Evolutionary conservation across 2,888 invertebrate species (phyloP).

Genomic region (Synanthedon myopaeformis): DNA sequence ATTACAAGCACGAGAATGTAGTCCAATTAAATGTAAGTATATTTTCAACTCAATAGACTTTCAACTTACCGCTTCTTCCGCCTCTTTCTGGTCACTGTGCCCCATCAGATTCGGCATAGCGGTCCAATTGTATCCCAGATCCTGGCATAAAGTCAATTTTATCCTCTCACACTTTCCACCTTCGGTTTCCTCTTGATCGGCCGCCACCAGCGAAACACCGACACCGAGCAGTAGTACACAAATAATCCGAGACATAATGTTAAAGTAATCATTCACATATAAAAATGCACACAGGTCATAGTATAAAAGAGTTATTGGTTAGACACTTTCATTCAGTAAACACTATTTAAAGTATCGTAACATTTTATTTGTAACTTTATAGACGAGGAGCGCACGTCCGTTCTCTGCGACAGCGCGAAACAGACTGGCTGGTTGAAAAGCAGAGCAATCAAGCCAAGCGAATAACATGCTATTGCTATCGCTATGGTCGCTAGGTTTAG

Average conservation of each 20-base stretch:
- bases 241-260: slow-evolving; percentile 53
- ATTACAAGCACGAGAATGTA: neutral
- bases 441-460: slow-evolving; percentile 11
- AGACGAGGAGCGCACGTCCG: slow-evolving; percentile 22
- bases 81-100: slow-evolving; percentile 83
- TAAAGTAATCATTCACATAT: slow-evolving; percentile 16
- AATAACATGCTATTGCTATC: slow-evolving; percentile 12
- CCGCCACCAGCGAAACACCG: slow-evolving; percentile 41
- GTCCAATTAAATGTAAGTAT: too few species aligned
- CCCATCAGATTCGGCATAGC: slow-evolving; percentile 89
- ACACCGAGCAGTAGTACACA: slow-evolving; percentile 36
- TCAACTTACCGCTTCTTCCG: slow-evolving; percentile 79
- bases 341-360: slow-evolving; percentile 40
- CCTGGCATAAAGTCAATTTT: slow-evolving; percentile 81
- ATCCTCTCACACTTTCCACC: slow-evolving; percentile 82
- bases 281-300: slow-evolving; percentile 35
- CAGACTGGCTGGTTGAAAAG: slow-evolving; percentile 45
- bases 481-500: slow-evolving; percentile 2
- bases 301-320: slow-evolving; percentile 32
- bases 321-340: slow-evolving; percentile 34
- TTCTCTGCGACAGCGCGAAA: slow-evolving; percentile 20
- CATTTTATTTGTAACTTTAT: slow-evolving; percentile 20
- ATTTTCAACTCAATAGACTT: neutral
- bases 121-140: slow-evolving; percentile 88
- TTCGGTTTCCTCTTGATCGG: slow-evolving; percentile 55